Evolutionary conservation across 2,113 vertebrate species (phyloP).

Genomic region (Tylochromis polylepis): DNA sequence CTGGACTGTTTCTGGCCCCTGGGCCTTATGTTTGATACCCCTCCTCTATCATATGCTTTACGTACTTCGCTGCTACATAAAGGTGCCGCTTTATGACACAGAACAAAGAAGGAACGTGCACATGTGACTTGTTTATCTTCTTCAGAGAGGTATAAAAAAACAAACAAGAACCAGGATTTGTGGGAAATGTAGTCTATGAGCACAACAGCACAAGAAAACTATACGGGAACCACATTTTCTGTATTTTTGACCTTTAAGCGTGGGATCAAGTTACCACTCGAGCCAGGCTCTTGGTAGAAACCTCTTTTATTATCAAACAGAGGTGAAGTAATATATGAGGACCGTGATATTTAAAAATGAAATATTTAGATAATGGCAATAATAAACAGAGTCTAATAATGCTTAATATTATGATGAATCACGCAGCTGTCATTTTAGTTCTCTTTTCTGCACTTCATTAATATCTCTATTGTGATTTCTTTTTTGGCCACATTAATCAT

Average conservation of each 20-base stretch:
- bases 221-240: background rate
- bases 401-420: background rate
- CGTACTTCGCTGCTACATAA: too few species aligned
- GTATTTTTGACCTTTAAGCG: background rate
- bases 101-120: background rate
- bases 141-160: background rate
- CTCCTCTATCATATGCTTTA: accelerated
- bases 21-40: background rate
- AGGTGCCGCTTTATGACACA: background rate
- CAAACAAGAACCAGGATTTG: background rate
- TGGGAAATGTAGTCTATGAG: background rate
- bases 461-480: background rate
- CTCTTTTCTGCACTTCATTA: background rate
- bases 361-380: background rate
- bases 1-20: accelerated
- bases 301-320: background rate
- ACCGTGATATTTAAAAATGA: background rate
- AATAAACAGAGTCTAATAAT: background rate
- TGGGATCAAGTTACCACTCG: background rate
- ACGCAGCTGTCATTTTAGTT: background rate
- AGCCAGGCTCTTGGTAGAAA: accelerated
- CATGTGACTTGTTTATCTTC: background rate
- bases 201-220: background rate
- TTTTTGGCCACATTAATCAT: background rate
- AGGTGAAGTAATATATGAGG: background rate